Conservation (phyloP, 2,113 vertebrate species). For the Dasyurus viverrinus region DNA sequence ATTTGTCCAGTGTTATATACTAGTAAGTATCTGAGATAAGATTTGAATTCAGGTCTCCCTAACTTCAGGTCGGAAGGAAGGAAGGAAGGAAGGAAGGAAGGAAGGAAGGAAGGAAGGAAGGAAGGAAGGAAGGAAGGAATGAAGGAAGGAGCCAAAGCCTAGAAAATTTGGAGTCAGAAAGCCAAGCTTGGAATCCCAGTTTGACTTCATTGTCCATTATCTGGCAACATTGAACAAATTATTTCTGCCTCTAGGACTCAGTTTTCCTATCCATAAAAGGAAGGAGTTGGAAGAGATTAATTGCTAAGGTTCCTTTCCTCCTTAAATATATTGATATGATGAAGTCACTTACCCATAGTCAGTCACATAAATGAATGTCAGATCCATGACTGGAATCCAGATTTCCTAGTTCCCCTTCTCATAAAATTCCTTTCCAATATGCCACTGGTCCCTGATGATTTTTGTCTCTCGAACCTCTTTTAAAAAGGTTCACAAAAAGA, state of each 20-base stretch:
- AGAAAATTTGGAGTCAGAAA: not conserved
- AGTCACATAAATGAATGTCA: not conserved
- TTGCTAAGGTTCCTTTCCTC: not conserved
- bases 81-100: too few relatives aligned
- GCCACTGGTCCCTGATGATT: not conserved
- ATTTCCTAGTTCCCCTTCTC: not conserved
- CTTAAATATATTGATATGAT: not conserved
- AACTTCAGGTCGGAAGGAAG: too few relatives aligned
- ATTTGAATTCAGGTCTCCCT: not conserved
- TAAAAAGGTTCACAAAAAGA: not conserved
- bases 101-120: too few relatives aligned
- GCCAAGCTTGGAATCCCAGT: not conserved
- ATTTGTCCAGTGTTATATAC: not conserved
- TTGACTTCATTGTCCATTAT: not conserved
- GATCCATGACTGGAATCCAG: not conserved
- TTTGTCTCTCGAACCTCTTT: not conserved
- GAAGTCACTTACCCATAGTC: not conserved
- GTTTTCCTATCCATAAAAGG: not conserved
- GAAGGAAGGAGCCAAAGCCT: not conserved
- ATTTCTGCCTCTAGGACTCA: not conserved
- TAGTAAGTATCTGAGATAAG: not conserved
- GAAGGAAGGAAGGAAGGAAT: too few relatives aligned
- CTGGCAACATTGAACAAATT: not conserved
- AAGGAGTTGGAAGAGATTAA: not conserved
- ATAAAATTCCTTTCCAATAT: not conserved